phyloP scores from a whole-genome alignment of 2,888 invertebrate species.

The Zonitis immaculata region DNA sequence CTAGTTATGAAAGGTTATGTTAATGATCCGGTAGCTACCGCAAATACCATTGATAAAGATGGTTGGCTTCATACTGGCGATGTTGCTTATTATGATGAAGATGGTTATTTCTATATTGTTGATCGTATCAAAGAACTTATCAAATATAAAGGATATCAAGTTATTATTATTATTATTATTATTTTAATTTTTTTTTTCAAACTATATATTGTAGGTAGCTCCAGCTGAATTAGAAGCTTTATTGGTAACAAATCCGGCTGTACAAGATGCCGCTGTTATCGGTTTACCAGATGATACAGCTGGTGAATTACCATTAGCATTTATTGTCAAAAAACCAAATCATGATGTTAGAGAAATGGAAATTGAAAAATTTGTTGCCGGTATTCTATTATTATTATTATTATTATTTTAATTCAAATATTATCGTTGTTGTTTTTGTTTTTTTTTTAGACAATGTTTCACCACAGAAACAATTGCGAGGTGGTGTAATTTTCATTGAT shows the following conservation, averaged over 20 bases:
- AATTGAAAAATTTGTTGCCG: conserved; percentile 50
- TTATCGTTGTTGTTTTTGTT: not conserved
- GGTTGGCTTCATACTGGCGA: conserved; percentile 82
- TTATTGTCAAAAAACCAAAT: conserved; percentile 62
- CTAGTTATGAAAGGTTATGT: conserved; percentile 70
- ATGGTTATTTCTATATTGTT: conserved; percentile 77
- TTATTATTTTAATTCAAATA: too few relatives aligned
- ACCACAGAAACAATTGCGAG: conserved; percentile 60
- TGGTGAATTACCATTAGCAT: conserved; percentile 75
- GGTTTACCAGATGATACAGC: conserved; percentile 69
- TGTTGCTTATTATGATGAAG: conserved; percentile 75
- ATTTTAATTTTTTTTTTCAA: too few relatives aligned
- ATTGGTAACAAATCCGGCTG: conserved; percentile 63
- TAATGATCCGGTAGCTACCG: conserved; percentile 64
- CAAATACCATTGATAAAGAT: conserved; percentile 63
- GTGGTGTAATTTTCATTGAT: conserved; percentile 62
- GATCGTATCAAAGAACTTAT: conserved; percentile 89
- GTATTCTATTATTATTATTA: conserved; percentile 17
- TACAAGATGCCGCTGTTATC: conserved; percentile 78
- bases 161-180: too few relatives aligned
- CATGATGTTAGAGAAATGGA: conserved; percentile 49
- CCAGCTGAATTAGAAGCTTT: conserved; percentile 85
- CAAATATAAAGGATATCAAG: conserved; percentile 86
- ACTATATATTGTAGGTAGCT: too few relatives aligned
- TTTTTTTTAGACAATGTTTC: conserved; percentile 44